These are phyloP conservation scores for Odocoileus virginianus DNA, from an alignment of 2,113 vertebrate genomes.

Conservation along the genomic window DNA sequence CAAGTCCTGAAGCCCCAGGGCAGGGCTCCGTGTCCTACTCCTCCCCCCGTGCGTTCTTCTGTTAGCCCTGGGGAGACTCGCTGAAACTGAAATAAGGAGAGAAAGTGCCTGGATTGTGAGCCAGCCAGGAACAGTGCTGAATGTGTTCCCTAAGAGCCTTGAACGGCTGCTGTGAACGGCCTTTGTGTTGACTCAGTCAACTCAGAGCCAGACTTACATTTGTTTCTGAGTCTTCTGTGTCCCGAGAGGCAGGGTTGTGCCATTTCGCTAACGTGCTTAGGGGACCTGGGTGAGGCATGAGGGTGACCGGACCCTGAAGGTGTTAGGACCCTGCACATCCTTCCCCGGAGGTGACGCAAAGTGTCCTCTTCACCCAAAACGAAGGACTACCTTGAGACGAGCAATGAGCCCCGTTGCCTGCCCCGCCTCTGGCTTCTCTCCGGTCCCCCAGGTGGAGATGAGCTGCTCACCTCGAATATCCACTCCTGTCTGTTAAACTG, in stretches of 20 bases:
- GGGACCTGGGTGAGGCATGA: neutral
- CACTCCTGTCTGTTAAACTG: neutral
- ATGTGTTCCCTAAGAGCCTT: rapidly evolving
- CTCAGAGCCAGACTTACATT: neutral
- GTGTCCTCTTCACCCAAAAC: neutral
- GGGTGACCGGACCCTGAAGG: neutral
- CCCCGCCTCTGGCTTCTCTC: rapidly evolving
- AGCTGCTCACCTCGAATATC: neutral
- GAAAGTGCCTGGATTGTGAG: neutral
- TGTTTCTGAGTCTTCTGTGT: no score
- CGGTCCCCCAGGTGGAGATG: neutral
- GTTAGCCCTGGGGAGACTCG: neutral
- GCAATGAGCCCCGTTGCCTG: no score
- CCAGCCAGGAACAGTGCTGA: rapidly evolving
- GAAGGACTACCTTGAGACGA: no score
- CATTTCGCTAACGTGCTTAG: no score
- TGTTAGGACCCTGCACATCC: no score
- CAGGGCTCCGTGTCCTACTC: no score
- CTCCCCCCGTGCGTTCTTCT: neutral
- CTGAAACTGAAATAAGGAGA: no score
- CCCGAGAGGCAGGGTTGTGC: neutral
- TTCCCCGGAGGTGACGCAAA: neutral
- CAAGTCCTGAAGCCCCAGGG: rapidly evolving
- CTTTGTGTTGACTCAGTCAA: neutral
- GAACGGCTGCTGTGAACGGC: rapidly evolving